Evolutionary conservation across 2,113 vertebrate species (phyloP).

Genomic region (Cyprinodon variegatus): DNA sequence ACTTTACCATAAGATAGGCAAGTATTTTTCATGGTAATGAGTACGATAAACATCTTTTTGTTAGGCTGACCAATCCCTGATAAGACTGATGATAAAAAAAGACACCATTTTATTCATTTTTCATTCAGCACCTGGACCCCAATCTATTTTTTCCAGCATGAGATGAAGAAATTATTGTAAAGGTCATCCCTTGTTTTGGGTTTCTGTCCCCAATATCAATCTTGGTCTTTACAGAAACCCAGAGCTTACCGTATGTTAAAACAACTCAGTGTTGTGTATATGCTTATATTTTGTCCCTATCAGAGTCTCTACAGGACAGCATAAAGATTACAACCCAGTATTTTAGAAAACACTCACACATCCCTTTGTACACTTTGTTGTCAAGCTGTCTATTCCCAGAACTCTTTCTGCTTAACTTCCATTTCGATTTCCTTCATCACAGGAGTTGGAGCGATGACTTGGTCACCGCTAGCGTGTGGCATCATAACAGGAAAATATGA

Average conservation of each 20-base stretch:
- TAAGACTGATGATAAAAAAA: neutral
- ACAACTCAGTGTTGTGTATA: too few species aligned
- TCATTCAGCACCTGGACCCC: neutral
- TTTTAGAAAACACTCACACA: too few species aligned
- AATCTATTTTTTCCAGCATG: neutral
- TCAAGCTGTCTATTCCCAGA: conserved; percentile 1
- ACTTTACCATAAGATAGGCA: conserved; percentile 97
- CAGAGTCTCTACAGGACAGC: neutral
- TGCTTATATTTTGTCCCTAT: too few species aligned
- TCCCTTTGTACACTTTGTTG: conserved; percentile 6
- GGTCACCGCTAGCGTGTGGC: conserved; percentile 97
- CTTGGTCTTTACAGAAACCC: too few species aligned
- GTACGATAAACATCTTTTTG: neutral
- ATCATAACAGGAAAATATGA: conserved; percentile 98
- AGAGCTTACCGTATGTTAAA: too few species aligned
- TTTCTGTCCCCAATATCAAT: too few species aligned
- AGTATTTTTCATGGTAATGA: conserved; percentile 42
- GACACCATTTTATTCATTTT: neutral
- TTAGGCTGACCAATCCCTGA: neutral
- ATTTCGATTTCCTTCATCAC: conserved; percentile 42
- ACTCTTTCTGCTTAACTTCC: conserved; percentile 17
- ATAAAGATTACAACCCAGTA: neutral
- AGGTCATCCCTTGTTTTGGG: too few species aligned
- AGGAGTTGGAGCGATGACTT: conserved; percentile 98
- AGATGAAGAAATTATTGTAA: too few species aligned